phyloP scores from a whole-genome alignment of 2,888 invertebrate species.

The Agrotis ipsilon region DNA sequence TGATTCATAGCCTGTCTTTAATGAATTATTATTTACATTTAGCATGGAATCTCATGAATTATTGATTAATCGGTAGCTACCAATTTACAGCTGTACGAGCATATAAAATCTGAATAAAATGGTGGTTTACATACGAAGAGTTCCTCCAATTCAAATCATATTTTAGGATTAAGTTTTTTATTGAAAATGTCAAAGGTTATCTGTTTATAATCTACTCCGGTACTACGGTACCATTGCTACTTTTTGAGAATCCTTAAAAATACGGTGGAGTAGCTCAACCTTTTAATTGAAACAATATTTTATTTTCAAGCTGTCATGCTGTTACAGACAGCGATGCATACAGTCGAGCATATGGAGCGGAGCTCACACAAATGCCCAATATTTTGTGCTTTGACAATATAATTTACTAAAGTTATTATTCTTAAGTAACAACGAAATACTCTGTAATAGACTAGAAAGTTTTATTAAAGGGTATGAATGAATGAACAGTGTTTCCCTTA shows the following conservation, averaged over 20 bases:
- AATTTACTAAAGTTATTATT: conserved; percentile 40
- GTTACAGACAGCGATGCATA: not conserved
- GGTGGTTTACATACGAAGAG: not conserved
- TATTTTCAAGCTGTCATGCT: not conserved
- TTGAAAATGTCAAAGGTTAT: conserved; percentile 21
- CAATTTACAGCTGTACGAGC: too few relatives aligned
- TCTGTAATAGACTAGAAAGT: conserved; percentile 67
- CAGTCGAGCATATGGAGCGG: conserved; percentile 42
- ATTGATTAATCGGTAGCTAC: not conserved
- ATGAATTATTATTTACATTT: conserved; percentile 16
- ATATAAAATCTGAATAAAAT: too few relatives aligned
- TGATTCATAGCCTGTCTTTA: conserved; percentile 8
- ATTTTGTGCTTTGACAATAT: conserved; percentile 45
- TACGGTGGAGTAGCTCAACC: not conserved
- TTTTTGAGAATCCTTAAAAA: not conserved
- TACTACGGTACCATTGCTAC: not conserved
- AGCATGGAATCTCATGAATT: conserved; percentile 2
- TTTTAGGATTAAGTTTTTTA: conserved; percentile 31
- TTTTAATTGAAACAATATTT: conserved; percentile 12
- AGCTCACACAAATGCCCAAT: conserved; percentile 37
- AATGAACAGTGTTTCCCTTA: conserved; percentile 70
- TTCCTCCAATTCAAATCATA: conserved; percentile 9
- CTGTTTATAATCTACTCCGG: not conserved
- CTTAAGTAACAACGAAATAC: conserved; percentile 55
- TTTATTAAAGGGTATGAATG: conserved; percentile 76